Percentiles rank a stretch among this genome's conserved stretches.
These are phyloP conservation scores for Hucho hucho DNA, from an alignment of 2,113 vertebrate genomes.

Conservation along the genomic window DNA sequence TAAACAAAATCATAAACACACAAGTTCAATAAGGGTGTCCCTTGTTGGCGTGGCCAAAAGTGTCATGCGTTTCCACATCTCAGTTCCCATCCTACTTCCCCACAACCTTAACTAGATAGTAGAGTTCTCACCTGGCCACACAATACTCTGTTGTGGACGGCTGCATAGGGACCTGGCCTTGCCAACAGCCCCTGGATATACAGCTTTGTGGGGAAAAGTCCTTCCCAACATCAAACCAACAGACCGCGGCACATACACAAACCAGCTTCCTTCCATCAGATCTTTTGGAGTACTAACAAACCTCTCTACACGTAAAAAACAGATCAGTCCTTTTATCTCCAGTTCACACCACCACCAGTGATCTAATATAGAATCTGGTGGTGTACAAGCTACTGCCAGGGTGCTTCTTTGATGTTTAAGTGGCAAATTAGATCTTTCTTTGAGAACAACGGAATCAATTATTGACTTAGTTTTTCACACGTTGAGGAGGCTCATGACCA, in stretches of 20 bases:
- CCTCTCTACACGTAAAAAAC: constrained; percentile 42
- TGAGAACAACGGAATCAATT: constrained; percentile 24
- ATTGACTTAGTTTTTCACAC: constrained; percentile 37
- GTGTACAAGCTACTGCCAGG: constrained; percentile 55
- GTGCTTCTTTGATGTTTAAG: constrained; percentile 42
- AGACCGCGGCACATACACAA: neutral
- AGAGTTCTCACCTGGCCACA: constrained; percentile 63
- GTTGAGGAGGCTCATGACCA: constrained; percentile 32
- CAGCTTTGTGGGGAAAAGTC: constrained; percentile 60
- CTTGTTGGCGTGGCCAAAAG: constrained; percentile 46
- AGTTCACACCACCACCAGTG: constrained; percentile 48
- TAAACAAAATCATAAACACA: neutral
- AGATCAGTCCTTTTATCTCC: constrained; percentile 50
- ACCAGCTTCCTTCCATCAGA: neutral
- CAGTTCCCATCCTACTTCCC: constrained; percentile 59
- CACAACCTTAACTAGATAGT: constrained; percentile 66
- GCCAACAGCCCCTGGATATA: constrained; percentile 64
- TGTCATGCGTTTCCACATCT: constrained; percentile 61
- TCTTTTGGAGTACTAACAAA: constrained; percentile 50
- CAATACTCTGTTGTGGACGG: constrained; percentile 67
- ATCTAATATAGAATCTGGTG: constrained; percentile 63
- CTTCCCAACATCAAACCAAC: constrained; percentile 49
- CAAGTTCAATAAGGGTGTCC: constrained; percentile 62
- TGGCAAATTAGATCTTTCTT: constrained; percentile 61
- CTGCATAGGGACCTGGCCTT: constrained; percentile 42